phyloP scores from a whole-genome alignment of 2,888 invertebrate genomes.

The Crossocerus cetratus region DNA sequence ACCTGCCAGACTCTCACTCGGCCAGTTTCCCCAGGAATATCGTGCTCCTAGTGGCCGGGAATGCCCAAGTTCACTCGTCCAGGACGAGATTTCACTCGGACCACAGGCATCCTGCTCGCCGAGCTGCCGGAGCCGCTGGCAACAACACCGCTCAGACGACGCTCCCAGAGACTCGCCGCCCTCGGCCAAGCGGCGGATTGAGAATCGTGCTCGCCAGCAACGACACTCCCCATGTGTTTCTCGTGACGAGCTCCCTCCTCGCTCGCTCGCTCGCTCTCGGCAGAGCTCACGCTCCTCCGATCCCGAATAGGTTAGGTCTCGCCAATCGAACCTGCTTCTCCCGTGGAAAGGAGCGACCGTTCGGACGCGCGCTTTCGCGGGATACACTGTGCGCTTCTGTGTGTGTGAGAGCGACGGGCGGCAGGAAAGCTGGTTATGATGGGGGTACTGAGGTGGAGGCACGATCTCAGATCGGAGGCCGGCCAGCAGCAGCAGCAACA shows the following conservation, averaged over 20 bases:
- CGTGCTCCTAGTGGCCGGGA: too few species aligned
- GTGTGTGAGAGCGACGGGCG: slow-evolving; percentile 11
- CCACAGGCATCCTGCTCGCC: too few species aligned
- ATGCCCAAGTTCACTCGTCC: too few species aligned
- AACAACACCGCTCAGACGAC: too few species aligned
- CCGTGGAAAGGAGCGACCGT: background rate
- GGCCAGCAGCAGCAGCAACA: slow-evolving; percentile 66
- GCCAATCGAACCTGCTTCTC: slow-evolving; percentile 39
- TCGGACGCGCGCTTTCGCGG: slow-evolving; percentile 6
- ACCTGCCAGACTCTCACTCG: background rate
- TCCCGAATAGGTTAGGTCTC: slow-evolving; percentile 47
- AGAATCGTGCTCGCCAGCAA: too few species aligned
- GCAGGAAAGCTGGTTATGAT: slow-evolving; percentile 68
- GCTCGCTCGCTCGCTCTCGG: background rate
- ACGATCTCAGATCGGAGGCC: slow-evolving; percentile 76
- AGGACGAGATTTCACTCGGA: too few species aligned
- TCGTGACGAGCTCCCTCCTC: too few species aligned
- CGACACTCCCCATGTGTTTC: too few species aligned
- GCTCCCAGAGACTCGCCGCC: too few species aligned
- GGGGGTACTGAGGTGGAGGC: slow-evolving; percentile 76
- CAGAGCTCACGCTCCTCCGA: slow-evolving; percentile 35
- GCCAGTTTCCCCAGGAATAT: too few species aligned
- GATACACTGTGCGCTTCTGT: slow-evolving; percentile 23
- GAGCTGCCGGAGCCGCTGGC: too few species aligned
- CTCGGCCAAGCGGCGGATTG: too few species aligned